Conservation (phyloP, 2,888 invertebrate species). For the Diarsia rubi region DNA sequence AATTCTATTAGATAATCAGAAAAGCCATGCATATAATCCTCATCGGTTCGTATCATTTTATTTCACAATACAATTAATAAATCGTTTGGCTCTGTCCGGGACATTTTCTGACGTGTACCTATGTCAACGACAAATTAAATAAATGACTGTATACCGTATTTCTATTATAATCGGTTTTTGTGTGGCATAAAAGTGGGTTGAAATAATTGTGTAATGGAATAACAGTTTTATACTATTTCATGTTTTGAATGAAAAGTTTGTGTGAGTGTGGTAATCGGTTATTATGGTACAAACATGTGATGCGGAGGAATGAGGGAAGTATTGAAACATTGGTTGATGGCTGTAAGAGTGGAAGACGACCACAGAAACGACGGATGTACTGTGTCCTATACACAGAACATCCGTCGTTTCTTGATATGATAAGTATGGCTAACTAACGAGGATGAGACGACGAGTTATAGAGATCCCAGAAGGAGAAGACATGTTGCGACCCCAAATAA, state of each 20-base stretch:
- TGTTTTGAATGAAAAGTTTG: slow-evolving; percentile 3
- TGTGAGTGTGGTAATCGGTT: no score
- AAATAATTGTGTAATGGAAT: neutral
- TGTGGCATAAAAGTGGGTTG: neutral
- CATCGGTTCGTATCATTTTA: slow-evolving; percentile 18
- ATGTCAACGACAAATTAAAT: slow-evolving; percentile 44
- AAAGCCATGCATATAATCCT: slow-evolving; percentile 11
- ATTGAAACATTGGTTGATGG: no score
- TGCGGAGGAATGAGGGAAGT: no score
- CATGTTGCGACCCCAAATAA: no score
- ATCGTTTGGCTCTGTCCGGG: slow-evolving; percentile 35
- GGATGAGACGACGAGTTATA: no score
- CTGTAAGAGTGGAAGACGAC: no score
- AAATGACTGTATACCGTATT: slow-evolving; percentile 25
- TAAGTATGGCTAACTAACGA: no score
- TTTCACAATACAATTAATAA: slow-evolving; percentile 43
- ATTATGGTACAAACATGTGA: no score
- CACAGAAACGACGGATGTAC: no score
- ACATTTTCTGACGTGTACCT: slow-evolving; percentile 46
- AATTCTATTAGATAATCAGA: slow-evolving; percentile 13
- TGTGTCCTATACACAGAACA: no score
- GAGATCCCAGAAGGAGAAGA: neutral
- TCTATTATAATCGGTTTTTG: slow-evolving; percentile 4
- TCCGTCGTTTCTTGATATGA: no score
- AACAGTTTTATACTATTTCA: neutral